phyloP scores from a whole-genome alignment of 2,888 invertebrate genomes.

The Helobdella robusta region DNA sequence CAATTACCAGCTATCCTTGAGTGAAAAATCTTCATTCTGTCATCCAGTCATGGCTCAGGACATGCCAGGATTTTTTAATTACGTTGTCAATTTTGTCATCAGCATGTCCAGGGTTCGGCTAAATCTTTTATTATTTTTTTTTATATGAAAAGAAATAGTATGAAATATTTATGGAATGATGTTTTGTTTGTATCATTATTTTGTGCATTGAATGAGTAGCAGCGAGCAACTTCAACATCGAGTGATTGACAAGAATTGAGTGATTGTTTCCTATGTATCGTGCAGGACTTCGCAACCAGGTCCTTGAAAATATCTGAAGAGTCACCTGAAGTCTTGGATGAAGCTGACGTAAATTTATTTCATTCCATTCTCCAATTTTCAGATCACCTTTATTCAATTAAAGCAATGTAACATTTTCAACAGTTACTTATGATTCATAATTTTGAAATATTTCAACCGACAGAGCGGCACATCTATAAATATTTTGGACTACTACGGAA shows the following conservation, averaged over 20 bases:
- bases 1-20: constrained; percentile 40
- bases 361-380: not conserved
- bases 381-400: not conserved
- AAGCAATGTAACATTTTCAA: not conserved
- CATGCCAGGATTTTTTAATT: constrained; percentile 37
- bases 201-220: not conserved
- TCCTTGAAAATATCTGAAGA: constrained; percentile 37
- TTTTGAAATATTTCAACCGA: too few relatives aligned
- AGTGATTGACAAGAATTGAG: not conserved
- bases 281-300: constrained; percentile 36
- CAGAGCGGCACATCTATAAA: too few relatives aligned
- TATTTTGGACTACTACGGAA: constrained; percentile 27
- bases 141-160: too few relatives aligned
- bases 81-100: constrained; percentile 38
- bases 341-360: not conserved
- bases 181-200: not conserved
- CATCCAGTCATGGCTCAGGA: constrained; percentile 30
- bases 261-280: not conserved
- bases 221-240: too few relatives aligned
- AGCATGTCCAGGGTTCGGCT: constrained; percentile 39
- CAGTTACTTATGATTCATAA: too few relatives aligned
- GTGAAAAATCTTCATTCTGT: constrained; percentile 39
- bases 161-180: not conserved
- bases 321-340: constrained; percentile 28
- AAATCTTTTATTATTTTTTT: not conserved